These are phyloP conservation scores for Rhinolophus sinicus DNA, from an alignment of 2,113 vertebrate genomes.

Conservation along the genomic window DNA sequence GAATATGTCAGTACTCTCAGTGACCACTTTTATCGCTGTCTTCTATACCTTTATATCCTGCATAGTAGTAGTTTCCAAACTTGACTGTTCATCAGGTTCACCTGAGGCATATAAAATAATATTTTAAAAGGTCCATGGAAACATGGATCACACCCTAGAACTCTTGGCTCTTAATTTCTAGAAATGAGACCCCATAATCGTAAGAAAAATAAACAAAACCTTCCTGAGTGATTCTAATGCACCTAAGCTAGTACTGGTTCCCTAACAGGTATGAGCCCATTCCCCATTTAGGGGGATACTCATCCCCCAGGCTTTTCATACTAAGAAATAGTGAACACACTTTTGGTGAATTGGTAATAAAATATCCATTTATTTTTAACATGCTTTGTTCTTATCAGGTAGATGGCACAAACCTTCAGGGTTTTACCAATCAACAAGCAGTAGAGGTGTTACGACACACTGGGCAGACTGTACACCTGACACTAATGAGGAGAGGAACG, in stretches of 20 bases:
- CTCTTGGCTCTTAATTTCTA: background rate
- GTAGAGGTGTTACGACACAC: constrained; percentile 96
- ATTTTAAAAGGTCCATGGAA: background rate
- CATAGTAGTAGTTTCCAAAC: background rate
- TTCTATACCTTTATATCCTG: background rate
- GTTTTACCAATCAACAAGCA: constrained; percentile 97
- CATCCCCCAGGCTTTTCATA: background rate
- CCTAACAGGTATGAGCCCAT: background rate
- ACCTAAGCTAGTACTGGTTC: background rate
- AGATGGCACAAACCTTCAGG: constrained; percentile 95
- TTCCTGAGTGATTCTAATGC: background rate
- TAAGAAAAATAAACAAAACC: background rate
- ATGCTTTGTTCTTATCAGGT: constrained; percentile 87
- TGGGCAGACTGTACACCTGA: constrained; percentile 92
- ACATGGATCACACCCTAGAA: background rate
- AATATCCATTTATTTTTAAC: constrained; percentile 44
- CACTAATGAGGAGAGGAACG: constrained; percentile 90
- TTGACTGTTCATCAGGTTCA: background rate
- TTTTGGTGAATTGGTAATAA: background rate
- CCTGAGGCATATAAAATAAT: background rate
- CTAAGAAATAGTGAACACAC: background rate
- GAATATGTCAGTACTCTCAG: accelerated
- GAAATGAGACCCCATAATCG: background rate
- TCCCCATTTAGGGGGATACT: background rate
- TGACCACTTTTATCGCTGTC: background rate